Evolutionary conservation across 2,888 invertebrate genomes (phyloP), one percentile per base, ranked within the genome.

Genomic region (Tenthredo livida): DNA sequence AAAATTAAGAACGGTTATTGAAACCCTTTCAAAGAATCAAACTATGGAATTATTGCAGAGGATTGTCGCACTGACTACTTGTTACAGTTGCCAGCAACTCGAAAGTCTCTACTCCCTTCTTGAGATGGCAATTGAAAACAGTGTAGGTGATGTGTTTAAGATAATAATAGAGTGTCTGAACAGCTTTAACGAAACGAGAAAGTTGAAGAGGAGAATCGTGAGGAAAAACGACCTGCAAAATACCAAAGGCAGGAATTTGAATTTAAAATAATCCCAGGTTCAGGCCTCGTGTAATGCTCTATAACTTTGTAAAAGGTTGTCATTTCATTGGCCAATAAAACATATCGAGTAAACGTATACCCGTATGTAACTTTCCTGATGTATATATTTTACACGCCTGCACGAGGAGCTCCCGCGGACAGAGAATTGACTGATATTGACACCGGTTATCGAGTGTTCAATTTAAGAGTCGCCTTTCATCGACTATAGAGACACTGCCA

Each of bases 61-160:
- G 70, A 87, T 89, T 17, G 89, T 90, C 6, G 84, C 73, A 12
- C 75, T 88, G 21, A 92, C 92, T 0, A 89, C 91, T 5, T 86
- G 87, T 15, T 93, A 92, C 92, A 84, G 88, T 0, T 90, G 90
- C 61, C 87, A 88, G 54, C 89, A 90, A 21, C 84, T 93, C 17
- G 92, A 92, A 75, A 87, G 88, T 80, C 86, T 91, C 7, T 90
- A 88, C 70, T 86, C 88, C 1, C 88, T 88, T 0, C 80, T 91
- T 50, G 90, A 91, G 67, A 73, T 88, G 15, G 87, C 88, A 5
- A 84, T 90, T 65, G 89, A 90, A n/a, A 90, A 80, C 25, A 87
- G 77, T 40, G 89, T 87, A n/a, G 89, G 88, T 1, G 87, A 89
- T 47, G 37, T 86, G 12, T 86, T 85, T 50, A 61, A 73, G 0